Conservation (phyloP, 2,797 vertebrate genomes). For the Antrozous pallidus region DNA sequence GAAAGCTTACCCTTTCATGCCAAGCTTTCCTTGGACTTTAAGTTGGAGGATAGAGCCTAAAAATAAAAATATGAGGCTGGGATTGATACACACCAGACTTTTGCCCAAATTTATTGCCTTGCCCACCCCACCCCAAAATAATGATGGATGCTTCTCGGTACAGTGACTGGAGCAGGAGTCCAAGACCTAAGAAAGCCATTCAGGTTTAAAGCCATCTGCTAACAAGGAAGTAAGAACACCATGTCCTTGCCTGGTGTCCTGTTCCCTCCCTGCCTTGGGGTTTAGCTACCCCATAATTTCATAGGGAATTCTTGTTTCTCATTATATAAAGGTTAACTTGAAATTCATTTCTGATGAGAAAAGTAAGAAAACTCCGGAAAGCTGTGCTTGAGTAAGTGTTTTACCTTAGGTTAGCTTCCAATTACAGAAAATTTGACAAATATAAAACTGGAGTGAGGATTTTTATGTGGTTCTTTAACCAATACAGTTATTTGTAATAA, state of each 20-base stretch:
- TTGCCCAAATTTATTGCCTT: background rate
- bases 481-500: slow-evolving; percentile 67
- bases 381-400: background rate
- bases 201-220: background rate
- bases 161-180: background rate
- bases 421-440: slow-evolving; percentile 25
- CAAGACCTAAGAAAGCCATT: background rate
- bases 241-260: background rate
- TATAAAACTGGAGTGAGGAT: slow-evolving; percentile 43
- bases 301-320: slow-evolving; percentile 34
- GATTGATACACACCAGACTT: background rate
- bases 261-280: background rate
- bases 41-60: background rate
- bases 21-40: background rate
- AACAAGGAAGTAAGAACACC: background rate
- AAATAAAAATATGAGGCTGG: background rate
- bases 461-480: slow-evolving; percentile 70
- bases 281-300: slow-evolving; percentile 57
- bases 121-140: background rate
- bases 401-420: slow-evolving; percentile 52
- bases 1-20: background rate
- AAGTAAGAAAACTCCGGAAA: slow-evolving; percentile 28
- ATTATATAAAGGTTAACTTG: slow-evolving; percentile 60
- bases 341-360: slow-evolving; percentile 62
- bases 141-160: background rate